Evolutionary conservation across 2,113 vertebrate genomes (phyloP).

Genomic region (Peucedramus taeniatus): DNA sequence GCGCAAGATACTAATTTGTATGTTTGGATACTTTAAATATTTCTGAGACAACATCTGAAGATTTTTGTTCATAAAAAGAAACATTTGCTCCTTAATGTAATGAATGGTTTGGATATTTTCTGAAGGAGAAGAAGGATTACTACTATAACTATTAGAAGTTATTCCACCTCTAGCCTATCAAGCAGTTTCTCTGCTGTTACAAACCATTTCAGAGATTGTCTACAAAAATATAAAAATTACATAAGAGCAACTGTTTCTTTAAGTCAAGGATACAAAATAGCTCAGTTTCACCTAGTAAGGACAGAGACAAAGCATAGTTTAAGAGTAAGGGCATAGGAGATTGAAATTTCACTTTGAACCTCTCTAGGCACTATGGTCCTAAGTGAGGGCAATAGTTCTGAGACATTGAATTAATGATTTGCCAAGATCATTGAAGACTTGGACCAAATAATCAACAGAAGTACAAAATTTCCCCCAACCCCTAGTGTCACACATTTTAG

Average conservation of each 20-base stretch:
- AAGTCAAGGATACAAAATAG: neutral
- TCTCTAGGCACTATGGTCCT: neutral
- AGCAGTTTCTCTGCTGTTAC: neutral
- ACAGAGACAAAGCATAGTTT: neutral
- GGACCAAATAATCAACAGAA: neutral
- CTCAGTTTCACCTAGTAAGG: neutral
- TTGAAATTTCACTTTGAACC: neutral
- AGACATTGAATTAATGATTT: neutral
- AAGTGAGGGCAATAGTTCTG: neutral
- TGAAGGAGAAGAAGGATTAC: neutral
- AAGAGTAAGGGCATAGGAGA: neutral
- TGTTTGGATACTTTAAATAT: neutral
- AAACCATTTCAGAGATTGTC: neutral
- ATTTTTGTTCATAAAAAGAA: neutral
- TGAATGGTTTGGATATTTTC: neutral
- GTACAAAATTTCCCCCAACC: rapidly evolving
- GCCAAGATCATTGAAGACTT: neutral
- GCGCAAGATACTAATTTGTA: neutral
- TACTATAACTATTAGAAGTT: neutral
- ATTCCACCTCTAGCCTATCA: neutral
- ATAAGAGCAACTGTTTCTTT: neutral
- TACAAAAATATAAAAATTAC: neutral
- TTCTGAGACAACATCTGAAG: neutral
- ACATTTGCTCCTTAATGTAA: neutral
- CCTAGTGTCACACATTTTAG: neutral